Base-by-base conservation (phyloP, 2,113 vertebrate genomes). In the Solenodon paradoxus region DNA sequence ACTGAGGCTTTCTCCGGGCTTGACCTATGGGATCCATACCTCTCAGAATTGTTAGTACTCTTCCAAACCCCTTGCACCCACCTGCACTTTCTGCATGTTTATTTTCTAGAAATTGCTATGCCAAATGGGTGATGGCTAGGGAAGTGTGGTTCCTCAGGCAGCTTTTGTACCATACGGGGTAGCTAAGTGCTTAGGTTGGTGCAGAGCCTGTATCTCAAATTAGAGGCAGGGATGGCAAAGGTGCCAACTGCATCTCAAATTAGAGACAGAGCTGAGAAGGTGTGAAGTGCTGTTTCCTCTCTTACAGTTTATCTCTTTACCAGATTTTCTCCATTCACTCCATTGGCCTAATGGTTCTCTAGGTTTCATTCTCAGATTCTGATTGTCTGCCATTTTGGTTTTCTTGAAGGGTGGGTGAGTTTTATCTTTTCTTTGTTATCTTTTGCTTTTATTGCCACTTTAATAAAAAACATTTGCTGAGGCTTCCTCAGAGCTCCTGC, bases 401-500 rank as follows among this genome's bases (percentile, higher is more conserved):
- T 40, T 49, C 72, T 63, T 63, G 16, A 81, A 86, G n/a, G 15
- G 3, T 78, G 32, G 16, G 30, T 71, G 30, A 53, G 35, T 19
- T 20, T 40, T 86, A 40, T 35, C 55, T 68, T 74, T 45, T 30
- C 24, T n/a, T 51, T 7, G 9, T 59, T 35, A 68, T 47, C 57
- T 63, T 91, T 80, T 78, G 30, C 59, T 49, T 59, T 38, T n/a
- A 30, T 40, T 49, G 59, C 10, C 68, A 12, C 40, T 69, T 28
- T 30, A 42, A 15, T 17, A 75, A 28, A 16, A 26, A 64, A n/a
- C n/a, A 30, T 66, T 5, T 49, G n/a, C 69, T 30, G 40, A 51
- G 42, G 51, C 22, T 2, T 55, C 30, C 7, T 2, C 0, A 0
- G 32, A 42, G 6, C 4, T 4, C 1, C 32, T n/a, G 13, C 16